phyloP scores from a whole-genome alignment of 2,113 vertebrate genomes.

The Sinocyclocheilus maitianheensis region DNA sequence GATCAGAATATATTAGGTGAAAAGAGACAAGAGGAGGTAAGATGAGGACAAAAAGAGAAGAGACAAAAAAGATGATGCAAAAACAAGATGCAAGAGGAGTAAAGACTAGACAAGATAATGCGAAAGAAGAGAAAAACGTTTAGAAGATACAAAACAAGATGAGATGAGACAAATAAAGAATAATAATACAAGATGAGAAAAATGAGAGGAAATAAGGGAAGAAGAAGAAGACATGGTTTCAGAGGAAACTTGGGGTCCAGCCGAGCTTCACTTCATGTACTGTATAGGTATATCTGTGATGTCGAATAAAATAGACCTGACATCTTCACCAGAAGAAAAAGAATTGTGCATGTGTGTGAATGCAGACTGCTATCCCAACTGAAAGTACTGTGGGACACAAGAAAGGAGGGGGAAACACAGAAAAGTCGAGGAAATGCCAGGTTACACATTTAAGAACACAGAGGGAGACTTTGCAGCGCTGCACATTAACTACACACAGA shows the following conservation, averaged over 20 bases:
- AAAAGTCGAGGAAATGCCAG: slow-evolving; percentile 28
- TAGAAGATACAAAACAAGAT: neutral
- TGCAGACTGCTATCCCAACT: slow-evolving; percentile 43
- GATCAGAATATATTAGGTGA: neutral
- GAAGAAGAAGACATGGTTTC: neutral
- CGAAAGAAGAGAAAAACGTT: neutral
- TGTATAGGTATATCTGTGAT: slow-evolving; percentile 58
- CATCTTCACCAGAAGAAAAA: slow-evolving; percentile 66
- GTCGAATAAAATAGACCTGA: slow-evolving; percentile 50
- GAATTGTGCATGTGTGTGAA: neutral
- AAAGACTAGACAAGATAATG: neutral
- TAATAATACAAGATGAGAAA: neutral
- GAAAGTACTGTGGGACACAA: slow-evolving; percentile 49
- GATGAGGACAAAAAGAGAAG: too few species aligned
- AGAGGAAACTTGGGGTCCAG: slow-evolving; percentile 31
- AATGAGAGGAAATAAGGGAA: neutral
- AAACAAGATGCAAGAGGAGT: too few species aligned
- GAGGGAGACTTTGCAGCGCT: slow-evolving; percentile 30
- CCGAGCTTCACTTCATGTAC: neutral
- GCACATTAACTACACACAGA: slow-evolving; percentile 34
- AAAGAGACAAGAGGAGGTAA: too few species aligned
- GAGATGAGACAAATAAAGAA: neutral
- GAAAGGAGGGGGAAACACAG: slow-evolving; percentile 33
- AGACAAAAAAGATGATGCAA: too few species aligned
- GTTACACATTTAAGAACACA: slow-evolving; percentile 21